A percentile compares a stretch with the other conserved stretches of the same genome.
Conservation (phyloP, 2,888 invertebrate genomes). For the Gisinianus flammeolus region DNA sequence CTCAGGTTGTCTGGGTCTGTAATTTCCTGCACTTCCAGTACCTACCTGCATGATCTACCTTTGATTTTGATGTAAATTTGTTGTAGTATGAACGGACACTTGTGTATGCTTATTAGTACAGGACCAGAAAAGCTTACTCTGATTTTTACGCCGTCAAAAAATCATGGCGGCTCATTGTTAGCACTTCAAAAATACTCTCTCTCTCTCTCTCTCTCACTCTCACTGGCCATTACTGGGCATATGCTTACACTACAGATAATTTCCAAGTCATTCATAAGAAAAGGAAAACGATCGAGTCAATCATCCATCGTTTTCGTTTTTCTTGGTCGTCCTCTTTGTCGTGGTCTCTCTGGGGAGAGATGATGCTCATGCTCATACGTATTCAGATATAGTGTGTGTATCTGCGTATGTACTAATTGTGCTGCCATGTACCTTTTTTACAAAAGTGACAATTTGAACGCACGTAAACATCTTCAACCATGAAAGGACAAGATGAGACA, state of each 20-base stretch:
- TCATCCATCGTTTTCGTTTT: background rate
- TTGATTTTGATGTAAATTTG: background rate
- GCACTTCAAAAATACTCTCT: background rate
- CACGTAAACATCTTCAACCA: constrained; percentile 36
- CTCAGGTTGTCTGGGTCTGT: background rate
- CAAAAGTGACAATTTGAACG: constrained; percentile 36
- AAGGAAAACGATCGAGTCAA: background rate
- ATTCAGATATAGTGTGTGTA: background rate
- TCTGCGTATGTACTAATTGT: constrained; percentile 22
- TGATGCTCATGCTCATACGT: too few relatives aligned
- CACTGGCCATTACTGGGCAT: background rate
- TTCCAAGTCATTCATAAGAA: background rate
- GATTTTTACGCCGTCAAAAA: background rate
- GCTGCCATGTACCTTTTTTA: constrained; percentile 21
- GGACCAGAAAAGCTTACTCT: background rate
- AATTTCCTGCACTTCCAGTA: background rate
- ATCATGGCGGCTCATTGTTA: background rate
- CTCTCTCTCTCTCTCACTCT: constrained; percentile 14
- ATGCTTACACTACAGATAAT: background rate
- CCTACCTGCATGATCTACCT: background rate
- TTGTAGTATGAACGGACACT: background rate
- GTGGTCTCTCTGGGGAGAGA: too few relatives aligned
- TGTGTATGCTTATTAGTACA: background rate
- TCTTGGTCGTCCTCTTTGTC: background rate
- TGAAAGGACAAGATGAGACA: constrained; percentile 35